Evolutionary conservation across 2,888 invertebrate species (phyloP).

Genomic region (Physocephala rufipes): DNA sequence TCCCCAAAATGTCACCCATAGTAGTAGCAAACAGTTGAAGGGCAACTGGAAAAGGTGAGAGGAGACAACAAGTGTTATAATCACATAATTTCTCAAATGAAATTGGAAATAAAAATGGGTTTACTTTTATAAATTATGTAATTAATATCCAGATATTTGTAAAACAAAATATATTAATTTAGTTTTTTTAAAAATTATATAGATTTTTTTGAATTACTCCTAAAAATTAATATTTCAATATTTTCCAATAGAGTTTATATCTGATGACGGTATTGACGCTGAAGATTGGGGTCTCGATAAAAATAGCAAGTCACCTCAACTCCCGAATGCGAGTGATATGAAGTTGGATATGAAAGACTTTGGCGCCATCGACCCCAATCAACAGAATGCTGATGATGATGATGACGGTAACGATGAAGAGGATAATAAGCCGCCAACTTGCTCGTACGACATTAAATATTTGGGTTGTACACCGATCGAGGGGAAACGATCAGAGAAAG

Average conservation of each 20-base stretch:
- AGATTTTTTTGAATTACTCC: not conserved
- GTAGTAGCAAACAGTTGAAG: too few species aligned
- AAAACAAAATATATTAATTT: too few species aligned
- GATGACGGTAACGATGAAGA: conserved; percentile 46
- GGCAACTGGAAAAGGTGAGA: too few species aligned
- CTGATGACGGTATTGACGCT: conserved; percentile 47
- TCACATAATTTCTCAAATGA: too few species aligned
- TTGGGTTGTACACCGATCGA: conserved; percentile 55
- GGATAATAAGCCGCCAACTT: conserved; percentile 43
- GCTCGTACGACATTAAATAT: conserved; percentile 54
- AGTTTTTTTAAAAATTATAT: too few species aligned
- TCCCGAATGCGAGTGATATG: conserved; percentile 39
- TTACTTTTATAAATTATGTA: too few species aligned
- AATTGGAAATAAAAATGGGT: too few species aligned
- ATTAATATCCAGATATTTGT: too few species aligned
- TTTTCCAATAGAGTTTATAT: conserved; percentile 46
- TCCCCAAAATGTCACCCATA: too few species aligned
- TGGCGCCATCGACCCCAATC: not conserved
- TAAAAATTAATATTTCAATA: not conserved
- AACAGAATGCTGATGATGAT: conserved; percentile 22
- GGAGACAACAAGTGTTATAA: too few species aligned
- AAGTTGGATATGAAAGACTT: conserved; percentile 41
- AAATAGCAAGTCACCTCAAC: conserved; percentile 35
- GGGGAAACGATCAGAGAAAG: conserved; percentile 59
- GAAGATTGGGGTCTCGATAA: conserved; percentile 48